Evolutionary conservation across 1,140 invertebrate genomes (phyloP).

Genomic region (Globodera rostochiensis): DNA sequence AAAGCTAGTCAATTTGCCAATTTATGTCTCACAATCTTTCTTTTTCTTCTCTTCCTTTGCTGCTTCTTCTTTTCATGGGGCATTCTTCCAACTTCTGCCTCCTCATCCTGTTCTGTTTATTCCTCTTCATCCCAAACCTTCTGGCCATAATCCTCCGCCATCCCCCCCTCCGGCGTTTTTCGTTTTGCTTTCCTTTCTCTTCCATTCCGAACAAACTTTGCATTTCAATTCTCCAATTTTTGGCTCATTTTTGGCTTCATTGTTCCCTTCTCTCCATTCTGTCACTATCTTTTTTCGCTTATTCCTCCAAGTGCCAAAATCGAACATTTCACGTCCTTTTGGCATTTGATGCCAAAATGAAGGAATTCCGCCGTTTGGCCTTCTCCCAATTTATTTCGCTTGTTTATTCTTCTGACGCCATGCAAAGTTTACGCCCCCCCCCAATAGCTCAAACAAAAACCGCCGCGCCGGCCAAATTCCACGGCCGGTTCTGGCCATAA

Average conservation of each 20-base stretch:
- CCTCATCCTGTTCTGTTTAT: too few species aligned
- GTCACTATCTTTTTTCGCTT: background rate
- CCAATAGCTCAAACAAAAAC: background rate
- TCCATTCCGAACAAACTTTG: background rate
- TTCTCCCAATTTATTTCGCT: background rate
- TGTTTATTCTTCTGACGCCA: background rate
- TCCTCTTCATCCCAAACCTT: background rate
- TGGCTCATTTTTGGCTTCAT: background rate
- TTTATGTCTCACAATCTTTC: too few species aligned
- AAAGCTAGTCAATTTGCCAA: too few species aligned
- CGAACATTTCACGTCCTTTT: constrained; percentile 9
- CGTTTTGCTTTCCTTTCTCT: background rate
- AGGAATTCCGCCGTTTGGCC: background rate
- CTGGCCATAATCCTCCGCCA: background rate
- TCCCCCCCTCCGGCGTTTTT: background rate
- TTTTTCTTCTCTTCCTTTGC: too few species aligned
- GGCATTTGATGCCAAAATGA: background rate
- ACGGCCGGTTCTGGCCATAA: too few species aligned
- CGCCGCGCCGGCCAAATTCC: too few species aligned
- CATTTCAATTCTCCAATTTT: background rate
- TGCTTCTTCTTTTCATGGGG: too few species aligned
- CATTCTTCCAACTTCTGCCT: too few species aligned
- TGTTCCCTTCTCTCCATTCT: background rate
- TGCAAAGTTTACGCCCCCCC: background rate
- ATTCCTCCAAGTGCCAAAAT: background rate